phyloP scores from a whole-genome alignment of 2,888 invertebrate genomes.

The Eupithecia exiguata region DNA sequence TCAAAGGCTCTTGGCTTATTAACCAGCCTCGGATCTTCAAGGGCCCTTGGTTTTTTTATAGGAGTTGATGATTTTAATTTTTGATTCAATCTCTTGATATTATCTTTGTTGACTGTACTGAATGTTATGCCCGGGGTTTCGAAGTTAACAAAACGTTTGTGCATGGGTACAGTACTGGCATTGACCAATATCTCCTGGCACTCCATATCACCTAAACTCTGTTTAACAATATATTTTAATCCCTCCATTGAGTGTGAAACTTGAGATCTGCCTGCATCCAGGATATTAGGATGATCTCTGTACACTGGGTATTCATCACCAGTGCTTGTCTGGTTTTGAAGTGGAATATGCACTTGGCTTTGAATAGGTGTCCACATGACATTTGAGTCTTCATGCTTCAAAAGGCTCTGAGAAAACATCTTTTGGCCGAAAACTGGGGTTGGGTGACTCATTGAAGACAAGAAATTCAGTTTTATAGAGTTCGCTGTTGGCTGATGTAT shows the following conservation, averaged over 20 bases:
- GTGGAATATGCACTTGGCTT: constrained; percentile 42
- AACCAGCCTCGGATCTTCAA: not conserved
- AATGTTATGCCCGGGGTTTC: not conserved
- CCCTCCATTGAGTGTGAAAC: not conserved
- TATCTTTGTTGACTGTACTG: not conserved
- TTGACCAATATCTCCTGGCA: not conserved
- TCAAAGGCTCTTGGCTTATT: not conserved
- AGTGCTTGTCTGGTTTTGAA: not conserved
- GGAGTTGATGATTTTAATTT: not conserved
- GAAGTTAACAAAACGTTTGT: not conserved
- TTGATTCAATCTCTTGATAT: constrained; percentile 4
- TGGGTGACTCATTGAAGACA: constrained; percentile 2
- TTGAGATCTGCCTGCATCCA: not conserved
- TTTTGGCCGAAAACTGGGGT: constrained; percentile 51
- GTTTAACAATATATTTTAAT: not conserved
- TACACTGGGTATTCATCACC: not conserved
- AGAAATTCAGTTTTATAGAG: not conserved
- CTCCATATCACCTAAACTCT: not conserved
- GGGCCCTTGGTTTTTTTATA: not conserved
- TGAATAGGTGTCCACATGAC: constrained; percentile 50
- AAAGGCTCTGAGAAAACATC: constrained; percentile 49
- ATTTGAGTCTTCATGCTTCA: constrained; percentile 41
- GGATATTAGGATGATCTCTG: not conserved
- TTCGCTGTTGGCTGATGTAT: not conserved
- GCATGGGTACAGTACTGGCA: not conserved